A percentile compares a stretch with the other conserved stretches of the same genome.
Evolutionary conservation across 1,140 invertebrate species (phyloP).

Genomic region (Chionoecetes opilio): DNA sequence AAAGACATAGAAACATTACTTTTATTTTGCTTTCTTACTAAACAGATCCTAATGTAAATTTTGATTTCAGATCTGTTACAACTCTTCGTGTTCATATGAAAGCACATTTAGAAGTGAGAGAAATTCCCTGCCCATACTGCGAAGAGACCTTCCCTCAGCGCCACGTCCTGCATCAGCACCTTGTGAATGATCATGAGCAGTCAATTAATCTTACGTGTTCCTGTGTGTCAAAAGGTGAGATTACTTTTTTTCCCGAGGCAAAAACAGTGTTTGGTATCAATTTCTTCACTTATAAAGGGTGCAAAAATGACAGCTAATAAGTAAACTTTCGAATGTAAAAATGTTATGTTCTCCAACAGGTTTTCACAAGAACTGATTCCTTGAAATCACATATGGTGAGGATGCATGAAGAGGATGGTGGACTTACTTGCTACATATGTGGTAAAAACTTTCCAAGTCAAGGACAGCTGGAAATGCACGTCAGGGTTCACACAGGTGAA

Average conservation of each 20-base stretch:
- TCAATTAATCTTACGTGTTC: slow-evolving; percentile 80
- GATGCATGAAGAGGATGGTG: slow-evolving; percentile 81
- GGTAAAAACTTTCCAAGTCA: slow-evolving; percentile 81
- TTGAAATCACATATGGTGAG: slow-evolving; percentile 80
- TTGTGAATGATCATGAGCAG: slow-evolving; percentile 79
- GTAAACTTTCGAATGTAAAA: background rate
- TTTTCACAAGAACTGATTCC: slow-evolving; percentile 80
- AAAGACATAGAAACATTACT: too few species aligned
- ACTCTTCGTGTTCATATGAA: slow-evolving; percentile 80
- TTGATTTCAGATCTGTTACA: slow-evolving; percentile 75
- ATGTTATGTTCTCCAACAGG: slow-evolving; percentile 59
- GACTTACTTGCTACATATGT: slow-evolving; percentile 80
- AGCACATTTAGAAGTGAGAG: slow-evolving; percentile 76
- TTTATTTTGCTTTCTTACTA: too few species aligned
- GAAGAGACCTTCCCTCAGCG: slow-evolving; percentile 80
- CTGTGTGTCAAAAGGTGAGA: slow-evolving; percentile 80
- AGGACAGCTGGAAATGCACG: slow-evolving; percentile 80
- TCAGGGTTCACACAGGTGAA: slow-evolving; percentile 80
- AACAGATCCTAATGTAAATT: background rate
- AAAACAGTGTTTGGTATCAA: background rate
- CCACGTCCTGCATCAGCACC: slow-evolving; percentile 79
- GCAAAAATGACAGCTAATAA: background rate
- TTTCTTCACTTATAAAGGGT: background rate
- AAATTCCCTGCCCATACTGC: slow-evolving; percentile 80
- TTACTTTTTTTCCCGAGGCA: background rate